Evolutionary conservation across 2,113 vertebrate species (phyloP).

Genomic region (Oostethus manadensis): DNA sequence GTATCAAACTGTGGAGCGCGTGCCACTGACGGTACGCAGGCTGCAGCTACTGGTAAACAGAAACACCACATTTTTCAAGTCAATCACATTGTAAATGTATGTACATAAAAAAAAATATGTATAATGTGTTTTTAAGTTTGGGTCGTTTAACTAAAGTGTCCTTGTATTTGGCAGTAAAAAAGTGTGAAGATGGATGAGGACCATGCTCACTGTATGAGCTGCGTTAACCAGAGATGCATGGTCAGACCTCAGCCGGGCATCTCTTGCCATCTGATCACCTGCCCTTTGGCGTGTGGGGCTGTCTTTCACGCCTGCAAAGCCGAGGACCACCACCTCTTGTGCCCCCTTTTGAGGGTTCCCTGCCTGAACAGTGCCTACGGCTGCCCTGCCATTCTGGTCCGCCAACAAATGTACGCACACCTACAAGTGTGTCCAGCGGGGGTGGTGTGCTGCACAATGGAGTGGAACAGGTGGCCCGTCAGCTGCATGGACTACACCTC

Average conservation of each 20-base stretch:
- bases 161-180: conserved; percentile 43
- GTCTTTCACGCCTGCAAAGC: conserved; percentile 92
- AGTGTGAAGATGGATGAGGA: conserved; percentile 75
- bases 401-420: conserved; percentile 89
- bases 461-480: conserved; percentile 97
- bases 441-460: conserved; percentile 97
- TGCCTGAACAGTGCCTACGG: conserved; percentile 91
- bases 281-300: conserved; percentile 88
- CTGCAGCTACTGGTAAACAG: too few species aligned
- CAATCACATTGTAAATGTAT: too few species aligned
- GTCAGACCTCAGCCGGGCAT: conserved; percentile 78
- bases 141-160: conserved; percentile 8
- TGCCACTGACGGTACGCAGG: too few species aligned
- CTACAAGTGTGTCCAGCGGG: conserved; percentile 91
- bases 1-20: too few species aligned
- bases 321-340: conserved; percentile 87
- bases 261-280: conserved; percentile 85
- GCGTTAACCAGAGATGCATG: conserved; percentile 87
- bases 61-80: too few species aligned
- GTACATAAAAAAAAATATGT: too few species aligned
- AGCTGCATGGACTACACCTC: conserved; percentile 90
- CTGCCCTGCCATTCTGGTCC: conserved; percentile 82
- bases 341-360: conserved; percentile 85
- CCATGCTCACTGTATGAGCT: conserved; percentile 87
- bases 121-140: too few species aligned